Evolutionary conservation across 2,797 vertebrate genomes (phyloP).

Genomic region (Atherinosoma microstoma): DNA sequence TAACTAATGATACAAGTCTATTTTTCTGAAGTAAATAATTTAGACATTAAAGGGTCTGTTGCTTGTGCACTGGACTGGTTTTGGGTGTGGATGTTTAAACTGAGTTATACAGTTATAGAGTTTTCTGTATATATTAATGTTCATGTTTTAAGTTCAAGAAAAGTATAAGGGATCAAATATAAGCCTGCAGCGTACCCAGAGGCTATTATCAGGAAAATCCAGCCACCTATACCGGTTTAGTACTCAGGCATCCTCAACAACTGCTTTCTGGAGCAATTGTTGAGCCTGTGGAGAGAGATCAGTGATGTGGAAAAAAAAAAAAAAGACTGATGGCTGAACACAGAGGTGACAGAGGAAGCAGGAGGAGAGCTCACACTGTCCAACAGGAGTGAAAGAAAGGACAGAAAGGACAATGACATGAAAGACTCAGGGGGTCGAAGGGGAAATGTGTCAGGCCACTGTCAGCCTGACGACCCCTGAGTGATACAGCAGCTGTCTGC

Average conservation of each 20-base stretch:
- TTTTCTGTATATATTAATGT: background rate
- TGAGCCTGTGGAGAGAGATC: slow-evolving; percentile 1
- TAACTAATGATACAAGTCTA: background rate
- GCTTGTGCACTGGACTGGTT: slow-evolving; percentile 1
- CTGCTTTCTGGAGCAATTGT: background rate
- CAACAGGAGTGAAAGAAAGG: slow-evolving; percentile 17
- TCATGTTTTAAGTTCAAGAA: background rate
- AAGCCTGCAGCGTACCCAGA: background rate
- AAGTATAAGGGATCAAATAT: background rate
- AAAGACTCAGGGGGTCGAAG: slow-evolving; percentile 45
- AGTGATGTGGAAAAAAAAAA: slow-evolving; percentile 4
- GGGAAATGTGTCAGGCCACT: slow-evolving; percentile 48
- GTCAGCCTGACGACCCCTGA: slow-evolving; percentile 61
- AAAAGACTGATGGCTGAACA: background rate
- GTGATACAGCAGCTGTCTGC: slow-evolving; percentile 64
- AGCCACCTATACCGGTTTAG: background rate
- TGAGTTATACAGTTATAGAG: background rate
- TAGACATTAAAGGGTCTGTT: background rate
- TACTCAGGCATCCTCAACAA: background rate
- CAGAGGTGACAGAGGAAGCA: slow-evolving; percentile 26
- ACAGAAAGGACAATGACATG: slow-evolving; percentile 36
- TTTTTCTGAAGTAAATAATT: background rate
- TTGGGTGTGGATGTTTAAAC: background rate
- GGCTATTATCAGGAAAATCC: background rate
- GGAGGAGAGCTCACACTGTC: slow-evolving; percentile 10